Evolutionary conservation across 2,797 vertebrate genomes (phyloP), one percentile per base, ranked within the genome.

Genomic region (Oreortyx pictus): DNA sequence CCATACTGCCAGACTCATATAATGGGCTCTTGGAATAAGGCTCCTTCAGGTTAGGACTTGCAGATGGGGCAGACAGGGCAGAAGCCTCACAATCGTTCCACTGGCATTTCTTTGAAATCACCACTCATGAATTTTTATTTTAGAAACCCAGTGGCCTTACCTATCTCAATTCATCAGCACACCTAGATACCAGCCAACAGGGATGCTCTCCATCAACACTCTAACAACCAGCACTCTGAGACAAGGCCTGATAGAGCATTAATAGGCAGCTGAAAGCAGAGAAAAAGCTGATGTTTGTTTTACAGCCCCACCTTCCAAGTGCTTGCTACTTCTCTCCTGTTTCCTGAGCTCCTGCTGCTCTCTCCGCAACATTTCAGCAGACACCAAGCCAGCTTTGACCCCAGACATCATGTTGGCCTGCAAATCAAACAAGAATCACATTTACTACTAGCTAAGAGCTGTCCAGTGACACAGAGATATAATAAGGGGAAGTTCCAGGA

Each of bases 281-380:
- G 47, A 1, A 19, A 6, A 24, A 29, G 15, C 35, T 9, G 60
- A 3, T 10, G 25, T 22, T 49, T 0, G 0, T 12, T 43, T 25
- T 11, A 37, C 68, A 15, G 4, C 37, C 84, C 82, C 91, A 99
- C 99, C 98, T 98, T 99, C 99, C 84, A 99, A 95, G 2, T 97
- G 97, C 77, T 96, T 88, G 92, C 97, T 98, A 39, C 92, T 95
- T 91, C 95, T 98, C 56, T 98, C 98, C 8, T 87, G 97, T 86
- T 94, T 98, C 77, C 97, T 96, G 75, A 98, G 98, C 47, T 99
- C 98, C 88, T 98, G 98, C 88, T 98, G 96, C 59, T 99, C 99
- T 96, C 92, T 98, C 82, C 97, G 98, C 75, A 99, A 96, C 90
- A 98, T 70, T 0, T 98, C 98, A 1, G 97, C 97, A 3, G 98